Conservation (phyloP, 2,888 invertebrate genomes). For the Callyntrura sp. region DNA sequence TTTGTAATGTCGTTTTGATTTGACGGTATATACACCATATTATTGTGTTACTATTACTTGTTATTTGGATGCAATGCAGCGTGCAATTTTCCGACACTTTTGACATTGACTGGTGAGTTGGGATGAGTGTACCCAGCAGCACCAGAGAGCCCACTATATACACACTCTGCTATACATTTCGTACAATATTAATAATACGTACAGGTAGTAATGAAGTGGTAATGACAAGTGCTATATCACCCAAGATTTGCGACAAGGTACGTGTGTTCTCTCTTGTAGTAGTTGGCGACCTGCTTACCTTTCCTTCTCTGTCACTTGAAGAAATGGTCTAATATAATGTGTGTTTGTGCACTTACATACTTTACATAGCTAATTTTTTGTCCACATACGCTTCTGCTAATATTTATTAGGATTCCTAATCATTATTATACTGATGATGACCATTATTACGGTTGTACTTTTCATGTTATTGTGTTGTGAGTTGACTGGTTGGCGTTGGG, state of each 20-base stretch:
- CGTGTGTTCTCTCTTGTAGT: background rate
- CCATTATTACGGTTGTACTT: background rate
- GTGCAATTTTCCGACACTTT: slow-evolving; percentile 26
- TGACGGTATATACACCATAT: background rate
- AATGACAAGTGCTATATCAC: background rate
- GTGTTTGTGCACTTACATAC: background rate
- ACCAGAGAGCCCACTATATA: too few relatives aligned
- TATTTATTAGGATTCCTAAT: background rate
- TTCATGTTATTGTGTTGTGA: background rate
- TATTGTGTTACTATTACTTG: background rate
- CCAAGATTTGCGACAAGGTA: background rate
- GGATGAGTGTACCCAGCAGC: background rate
- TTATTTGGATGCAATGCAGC: background rate
- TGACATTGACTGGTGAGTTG: slow-evolving; percentile 36
- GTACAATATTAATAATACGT: background rate
- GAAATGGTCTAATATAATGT: background rate
- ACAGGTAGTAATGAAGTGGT: background rate
- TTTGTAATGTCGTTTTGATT: slow-evolving; percentile 30
- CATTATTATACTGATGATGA: slow-evolving; percentile 6
- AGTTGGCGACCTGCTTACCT: slow-evolving; percentile 59
- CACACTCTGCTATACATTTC: background rate
- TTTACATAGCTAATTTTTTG: background rate
- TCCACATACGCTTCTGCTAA: background rate
- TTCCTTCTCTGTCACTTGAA: slow-evolving; percentile 54
- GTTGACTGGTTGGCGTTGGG: background rate